phyloP scores from a whole-genome alignment of 2,797 vertebrate species.

The Holocentrus rufus region DNA sequence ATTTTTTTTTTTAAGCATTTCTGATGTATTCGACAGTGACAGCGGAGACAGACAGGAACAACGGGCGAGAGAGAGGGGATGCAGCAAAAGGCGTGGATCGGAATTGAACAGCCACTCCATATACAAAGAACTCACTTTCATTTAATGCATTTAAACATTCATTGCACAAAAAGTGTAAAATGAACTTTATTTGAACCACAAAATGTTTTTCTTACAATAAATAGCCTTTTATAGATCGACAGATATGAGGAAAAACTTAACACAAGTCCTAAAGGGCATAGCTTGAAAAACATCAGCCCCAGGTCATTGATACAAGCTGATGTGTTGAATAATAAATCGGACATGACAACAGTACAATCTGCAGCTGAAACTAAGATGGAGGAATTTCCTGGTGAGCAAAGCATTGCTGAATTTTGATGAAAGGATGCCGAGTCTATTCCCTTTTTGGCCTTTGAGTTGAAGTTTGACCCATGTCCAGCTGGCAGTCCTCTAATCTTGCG shows the following conservation, averaged over 20 bases:
- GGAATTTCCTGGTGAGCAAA: conserved; percentile 9
- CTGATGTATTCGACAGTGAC: too few relatives aligned
- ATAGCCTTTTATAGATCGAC: conserved; percentile 18
- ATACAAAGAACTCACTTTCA: too few relatives aligned
- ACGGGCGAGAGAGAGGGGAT: too few relatives aligned
- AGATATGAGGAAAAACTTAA: conserved; percentile 25
- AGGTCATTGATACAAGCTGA: too few relatives aligned
- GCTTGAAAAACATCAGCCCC: neutral
- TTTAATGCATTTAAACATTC: neutral
- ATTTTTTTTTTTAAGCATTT: too few relatives aligned
- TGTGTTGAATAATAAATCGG: too few relatives aligned
- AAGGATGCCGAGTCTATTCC: conserved; percentile 20
- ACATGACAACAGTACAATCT: conserved; percentile 10
- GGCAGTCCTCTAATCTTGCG: conserved; percentile 57
- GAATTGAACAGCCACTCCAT: too few relatives aligned
- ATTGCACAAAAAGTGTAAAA: neutral
- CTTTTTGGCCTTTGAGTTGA: conserved; percentile 13
- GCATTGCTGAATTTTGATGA: conserved; percentile 10
- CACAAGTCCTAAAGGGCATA: conserved; percentile 4
- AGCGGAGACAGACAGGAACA: too few relatives aligned
- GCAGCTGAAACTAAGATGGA: conserved; percentile 13
- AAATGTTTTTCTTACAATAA: conserved; percentile 12
- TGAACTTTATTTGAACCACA: conserved; percentile 50
- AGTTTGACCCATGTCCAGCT: conserved; percentile 16
- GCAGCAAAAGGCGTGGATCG: too few relatives aligned